Evolutionary conservation across 2,797 vertebrate species (phyloP).

Genomic region (Fistularia commersonii): DNA sequence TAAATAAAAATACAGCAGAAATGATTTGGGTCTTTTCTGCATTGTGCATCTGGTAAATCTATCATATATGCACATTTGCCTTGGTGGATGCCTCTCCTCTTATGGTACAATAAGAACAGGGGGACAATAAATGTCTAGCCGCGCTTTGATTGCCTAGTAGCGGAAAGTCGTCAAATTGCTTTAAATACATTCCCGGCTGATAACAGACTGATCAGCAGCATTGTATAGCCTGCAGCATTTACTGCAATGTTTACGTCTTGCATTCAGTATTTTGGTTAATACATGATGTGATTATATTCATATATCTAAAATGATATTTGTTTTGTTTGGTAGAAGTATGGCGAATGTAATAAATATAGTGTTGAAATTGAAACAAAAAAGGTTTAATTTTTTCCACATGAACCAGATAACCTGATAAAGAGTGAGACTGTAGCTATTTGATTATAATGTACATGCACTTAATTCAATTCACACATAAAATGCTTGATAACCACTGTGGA

Average conservation of each 20-base stretch:
- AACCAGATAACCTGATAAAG: too few relatives aligned
- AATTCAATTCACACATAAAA: too few relatives aligned
- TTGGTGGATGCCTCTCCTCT: constrained; percentile 7
- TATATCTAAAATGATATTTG: too few relatives aligned
- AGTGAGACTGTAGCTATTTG: too few relatives aligned
- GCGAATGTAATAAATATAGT: too few relatives aligned
- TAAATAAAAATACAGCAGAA: constrained; percentile 19
- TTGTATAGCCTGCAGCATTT: background rate
- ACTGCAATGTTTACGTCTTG: background rate
- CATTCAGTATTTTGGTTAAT: background rate
- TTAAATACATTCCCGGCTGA: constrained; percentile 12
- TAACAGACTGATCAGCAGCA: constrained; percentile 3
- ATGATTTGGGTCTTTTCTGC: constrained; percentile 3
- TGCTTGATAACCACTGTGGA: too few relatives aligned
- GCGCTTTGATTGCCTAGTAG: constrained; percentile 17
- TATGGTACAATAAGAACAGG: constrained; percentile 23
- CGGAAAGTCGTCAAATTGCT: constrained; percentile 14
- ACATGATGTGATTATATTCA: too few relatives aligned
- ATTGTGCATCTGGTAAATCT: constrained; percentile 17
- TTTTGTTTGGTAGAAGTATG: too few relatives aligned
- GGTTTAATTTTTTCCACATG: too few relatives aligned
- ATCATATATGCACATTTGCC: constrained; percentile 14
- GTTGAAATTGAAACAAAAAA: too few relatives aligned
- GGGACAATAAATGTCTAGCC: constrained; percentile 37
- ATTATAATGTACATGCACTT: too few relatives aligned